phyloP scores from a whole-genome alignment of 2,113 vertebrate species.

The Oryctolagus cuniculus region mOryCun1.1 NC_091438.1:79708001-79708500 shows the following conservation, averaged over 20 bases:
- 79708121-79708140: slow-evolving; percentile 17
- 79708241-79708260: slow-evolving; percentile 20
- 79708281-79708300: not conserved
- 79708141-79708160: slow-evolving; percentile 39
- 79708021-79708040: slow-evolving; percentile 73
- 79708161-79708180: slow-evolving; percentile 62
- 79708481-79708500: slow-evolving; percentile 36
- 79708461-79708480: not conserved
- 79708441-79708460: not conserved
- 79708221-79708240: slow-evolving; percentile 32
- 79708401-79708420: not conserved
- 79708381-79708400: slow-evolving; percentile 1
- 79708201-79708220: not conserved
- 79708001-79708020: slow-evolving; percentile 77
- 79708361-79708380: not conserved
- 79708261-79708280: slow-evolving; percentile 48
- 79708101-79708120: slow-evolving; percentile 71
- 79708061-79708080: slow-evolving; percentile 77
- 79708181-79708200: slow-evolving; percentile 72
- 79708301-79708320: not conserved
- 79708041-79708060: slow-evolving; percentile 76
- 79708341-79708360: not conserved
- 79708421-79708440: slow-evolving; percentile 15
- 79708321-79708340: not conserved
- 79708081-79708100: slow-evolving; percentile 77